These are phyloP conservation scores for Plectus sambesii DNA, from an alignment of 1,140 invertebrate genomes.

Conservation along the genomic window DNA sequence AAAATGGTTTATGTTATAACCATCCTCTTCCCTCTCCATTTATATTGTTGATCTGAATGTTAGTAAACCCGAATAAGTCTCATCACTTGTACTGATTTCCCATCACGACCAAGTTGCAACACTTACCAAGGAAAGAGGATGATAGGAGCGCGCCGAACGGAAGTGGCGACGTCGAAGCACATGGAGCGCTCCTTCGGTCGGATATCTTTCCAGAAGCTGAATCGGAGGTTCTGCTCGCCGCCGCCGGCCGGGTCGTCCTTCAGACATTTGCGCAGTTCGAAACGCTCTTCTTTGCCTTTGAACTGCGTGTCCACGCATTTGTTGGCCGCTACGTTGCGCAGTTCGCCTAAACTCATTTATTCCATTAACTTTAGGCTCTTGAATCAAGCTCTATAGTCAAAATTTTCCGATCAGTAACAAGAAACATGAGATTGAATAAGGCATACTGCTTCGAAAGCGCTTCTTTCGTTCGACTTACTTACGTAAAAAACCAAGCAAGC, in stretches of 20 bases:
- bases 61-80: too few species aligned
- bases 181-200: constrained; percentile 64
- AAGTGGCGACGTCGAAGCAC: constrained; percentile 77
- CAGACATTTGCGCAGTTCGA: constrained; percentile 56
- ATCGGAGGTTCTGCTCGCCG: constrained; percentile 54
- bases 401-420: too few species aligned
- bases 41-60: too few species aligned
- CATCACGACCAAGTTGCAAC: too few species aligned
- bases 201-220: constrained; percentile 85
- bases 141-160: constrained; percentile 61
- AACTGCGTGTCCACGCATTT: constrained; percentile 67
- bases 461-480: constrained; percentile 22
- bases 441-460: constrained; percentile 1
- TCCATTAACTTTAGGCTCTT: too few species aligned
- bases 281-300: constrained; percentile 56
- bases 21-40: too few species aligned
- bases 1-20: too few species aligned
- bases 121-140: constrained; percentile 58
- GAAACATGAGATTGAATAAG: too few species aligned
- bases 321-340: constrained; percentile 58
- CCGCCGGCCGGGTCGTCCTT: constrained; percentile 53
- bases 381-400: too few species aligned
- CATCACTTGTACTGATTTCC: too few species aligned
- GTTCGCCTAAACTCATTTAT: constrained; percentile 47
- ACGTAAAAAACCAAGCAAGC: too few species aligned